These are phyloP conservation scores for Berghia stephanieae DNA, from an alignment of 1,140 invertebrate species.

Conservation along the genomic window DNA sequence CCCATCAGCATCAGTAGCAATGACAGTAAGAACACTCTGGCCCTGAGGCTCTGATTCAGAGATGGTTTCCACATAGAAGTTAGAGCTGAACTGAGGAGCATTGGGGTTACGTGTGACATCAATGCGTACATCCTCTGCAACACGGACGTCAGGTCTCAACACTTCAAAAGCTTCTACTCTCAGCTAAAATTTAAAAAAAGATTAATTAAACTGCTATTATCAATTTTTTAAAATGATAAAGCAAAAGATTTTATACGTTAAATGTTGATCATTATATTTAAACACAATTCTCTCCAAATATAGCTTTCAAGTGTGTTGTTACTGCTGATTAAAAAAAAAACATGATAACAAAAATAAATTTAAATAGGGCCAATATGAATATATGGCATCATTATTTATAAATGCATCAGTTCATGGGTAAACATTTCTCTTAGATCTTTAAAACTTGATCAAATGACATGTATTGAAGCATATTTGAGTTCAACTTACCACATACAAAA, in stretches of 20 bases:
- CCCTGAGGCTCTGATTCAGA: slow-evolving; percentile 40
- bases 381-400: no score
- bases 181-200: slow-evolving; percentile 62
- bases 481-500: slow-evolving; percentile 41
- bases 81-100: slow-evolving; percentile 73
- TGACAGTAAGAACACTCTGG: slow-evolving; percentile 37
- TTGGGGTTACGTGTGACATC: slow-evolving; percentile 83
- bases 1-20: slow-evolving; percentile 50
- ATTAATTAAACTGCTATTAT: no score
- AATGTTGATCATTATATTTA: no score
- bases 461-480: no score
- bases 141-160: slow-evolving; percentile 83
- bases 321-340: neutral
- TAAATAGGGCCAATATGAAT: no score
- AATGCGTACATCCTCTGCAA: slow-evolving; percentile 81
- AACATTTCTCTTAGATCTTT: no score
- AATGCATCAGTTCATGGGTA: no score
- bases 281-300: no score
- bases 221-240: no score
- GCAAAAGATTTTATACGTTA: no score
- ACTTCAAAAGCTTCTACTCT: slow-evolving; percentile 87
- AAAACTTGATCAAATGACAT: no score
- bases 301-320: neutral
- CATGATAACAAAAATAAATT: no score
- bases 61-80: slow-evolving; percentile 77